Evolutionary conservation across 2,888 invertebrate species (phyloP).

Genomic region (Eledone cirrhosa): DNA sequence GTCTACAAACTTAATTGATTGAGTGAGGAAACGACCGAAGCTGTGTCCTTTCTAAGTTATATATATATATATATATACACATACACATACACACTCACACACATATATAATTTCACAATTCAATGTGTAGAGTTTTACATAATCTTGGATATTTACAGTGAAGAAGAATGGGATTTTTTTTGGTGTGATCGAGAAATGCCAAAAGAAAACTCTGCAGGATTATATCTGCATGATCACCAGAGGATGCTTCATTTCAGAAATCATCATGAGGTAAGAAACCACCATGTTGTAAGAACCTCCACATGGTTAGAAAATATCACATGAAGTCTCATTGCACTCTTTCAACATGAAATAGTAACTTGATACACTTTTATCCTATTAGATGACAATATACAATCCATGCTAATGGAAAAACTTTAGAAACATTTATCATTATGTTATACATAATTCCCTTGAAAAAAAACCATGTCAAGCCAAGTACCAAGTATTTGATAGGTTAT

Average conservation of each 20-base stretch:
- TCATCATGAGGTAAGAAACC: slow-evolving; percentile 69
- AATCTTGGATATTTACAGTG: slow-evolving; percentile 44
- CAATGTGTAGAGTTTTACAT: no score
- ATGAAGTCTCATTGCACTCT: neutral
- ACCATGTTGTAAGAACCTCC: no score
- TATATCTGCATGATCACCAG: slow-evolving; percentile 69
- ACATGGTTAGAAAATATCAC: neutral
- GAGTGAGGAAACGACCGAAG: no score
- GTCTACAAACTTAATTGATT: no score
- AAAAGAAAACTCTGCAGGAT: slow-evolving; percentile 68
- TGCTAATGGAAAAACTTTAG: neutral
- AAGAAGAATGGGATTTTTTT: slow-evolving; percentile 72
- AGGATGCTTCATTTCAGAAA: slow-evolving; percentile 73
- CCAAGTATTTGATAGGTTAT: no score
- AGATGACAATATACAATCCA: neutral
- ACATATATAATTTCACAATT: no score
- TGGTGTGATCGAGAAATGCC: slow-evolving; percentile 74
- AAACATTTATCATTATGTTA: neutral
- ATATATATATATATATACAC: no score
- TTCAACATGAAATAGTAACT: neutral
- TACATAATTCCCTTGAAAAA: neutral
- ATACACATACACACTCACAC: no score
- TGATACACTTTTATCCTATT: no score
- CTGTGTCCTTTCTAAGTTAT: no score
- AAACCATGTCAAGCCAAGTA: no score